Evolutionary conservation across 1,140 invertebrate genomes (phyloP), one percentile per base, ranked within the genome.

Genomic region (Asobara japonica): DNA sequence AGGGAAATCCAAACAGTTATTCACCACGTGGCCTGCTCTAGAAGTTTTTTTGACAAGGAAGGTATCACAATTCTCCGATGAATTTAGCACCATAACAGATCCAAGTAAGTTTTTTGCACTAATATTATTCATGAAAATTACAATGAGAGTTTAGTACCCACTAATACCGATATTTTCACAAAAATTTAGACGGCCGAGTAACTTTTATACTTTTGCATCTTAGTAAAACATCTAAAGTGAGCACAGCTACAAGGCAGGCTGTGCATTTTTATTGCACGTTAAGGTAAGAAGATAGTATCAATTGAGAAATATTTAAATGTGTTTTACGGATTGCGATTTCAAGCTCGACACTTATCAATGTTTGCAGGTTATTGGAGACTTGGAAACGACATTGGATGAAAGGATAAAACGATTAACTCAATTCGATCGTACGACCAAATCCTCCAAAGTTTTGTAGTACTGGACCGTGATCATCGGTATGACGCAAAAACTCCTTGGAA

Each of bases 321-420:
- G n/a, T n/a, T n/a, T 36, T 45, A 10, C 11, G 13, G 18, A 45
- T 10, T n/a, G 13, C 41, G 27, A 1, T 4, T 31, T 1, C 1
- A 69, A 2, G 16, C 2, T 25, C 11, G 4, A 4, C 4, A 10
- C 11, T 68, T 68, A 4, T 41, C 27, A 8, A 25, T 2, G 64
- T 3, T 66, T 72, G 1, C 30, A 65, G 70, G 27, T 72, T 18
- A 62, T 64, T 29, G 70, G 70, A 51, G 64, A 72, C 25, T 25
- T 66, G 33, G 61, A 51, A 5, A 11, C 51, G 3, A 72, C 36
- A 11, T 56, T 65, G 38, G 48, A 36, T 8, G 60, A 72, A 33
- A 33, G 64, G 8, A 20, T n/a, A 45, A 41, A 72, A 18, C 20
- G 38, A 6, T 13, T 72, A 18, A 25, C 30, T 16, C 29, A 30